A percentile compares a stretch with the other conserved stretches of the same genome.
Evolutionary conservation across 2,888 invertebrate genomes (phyloP).

Genomic region (Gortyna flavago): DNA sequence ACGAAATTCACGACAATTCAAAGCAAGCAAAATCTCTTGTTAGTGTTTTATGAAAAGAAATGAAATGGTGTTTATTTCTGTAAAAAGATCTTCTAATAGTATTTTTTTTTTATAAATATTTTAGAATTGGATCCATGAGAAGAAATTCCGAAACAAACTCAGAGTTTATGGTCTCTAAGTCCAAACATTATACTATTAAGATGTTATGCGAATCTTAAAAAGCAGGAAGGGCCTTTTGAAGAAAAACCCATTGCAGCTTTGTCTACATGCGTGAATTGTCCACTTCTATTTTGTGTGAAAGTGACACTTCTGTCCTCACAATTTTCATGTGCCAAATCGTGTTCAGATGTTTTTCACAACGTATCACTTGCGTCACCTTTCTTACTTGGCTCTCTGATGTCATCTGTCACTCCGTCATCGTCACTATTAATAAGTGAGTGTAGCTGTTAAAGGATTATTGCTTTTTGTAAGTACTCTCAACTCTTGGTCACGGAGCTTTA

Average conservation of each 20-base stretch:
- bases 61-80: background rate
- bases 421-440: conserved; percentile 36
- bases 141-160: background rate
- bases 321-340: conserved; percentile 20
- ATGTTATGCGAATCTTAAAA: background rate
- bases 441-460: conserved; percentile 31
- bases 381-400: conserved; percentile 48
- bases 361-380: conserved; percentile 52
- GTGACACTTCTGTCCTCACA: conserved; percentile 20
- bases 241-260: background rate
- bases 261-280: background rate
- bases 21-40: background rate
- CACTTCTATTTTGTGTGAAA: background rate
- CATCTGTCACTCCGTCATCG: conserved; percentile 48
- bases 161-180: background rate
- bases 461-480: conserved; percentile 32
- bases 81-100: background rate
- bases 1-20: background rate
- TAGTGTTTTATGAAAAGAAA: background rate
- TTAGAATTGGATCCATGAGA: background rate
- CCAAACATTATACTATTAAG: background rate
- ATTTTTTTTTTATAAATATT: background rate
- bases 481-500: background rate
- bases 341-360: conserved; percentile 40
- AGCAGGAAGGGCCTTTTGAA: background rate